These are phyloP conservation scores for Mycogona germanica DNA, from an alignment of 2,888 invertebrate genomes.

Conservation along the genomic window DNA sequence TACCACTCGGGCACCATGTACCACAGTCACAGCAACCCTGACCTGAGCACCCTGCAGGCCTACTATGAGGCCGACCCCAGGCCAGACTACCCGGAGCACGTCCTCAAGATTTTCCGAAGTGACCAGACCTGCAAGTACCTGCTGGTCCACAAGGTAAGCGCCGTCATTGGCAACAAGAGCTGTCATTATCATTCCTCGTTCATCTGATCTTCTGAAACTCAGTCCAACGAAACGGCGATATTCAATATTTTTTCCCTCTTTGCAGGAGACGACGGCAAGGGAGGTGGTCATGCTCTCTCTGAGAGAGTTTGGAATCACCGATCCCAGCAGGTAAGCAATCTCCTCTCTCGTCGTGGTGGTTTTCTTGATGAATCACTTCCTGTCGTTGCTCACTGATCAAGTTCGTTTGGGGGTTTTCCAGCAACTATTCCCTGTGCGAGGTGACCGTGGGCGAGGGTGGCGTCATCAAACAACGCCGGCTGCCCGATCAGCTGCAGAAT, in stretches of 20 bases:
- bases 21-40: slow-evolving; percentile 81
- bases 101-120: slow-evolving; percentile 80
- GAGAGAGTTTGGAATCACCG: slow-evolving; percentile 90
- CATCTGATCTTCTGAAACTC: neutral
- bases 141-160: slow-evolving; percentile 73
- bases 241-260: slow-evolving; percentile 14
- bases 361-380: neutral
- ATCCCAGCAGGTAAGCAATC: slow-evolving; percentile 52
- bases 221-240: slow-evolving; percentile 38
- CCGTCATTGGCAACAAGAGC: slow-evolving; percentile 24
- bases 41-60: slow-evolving; percentile 40
- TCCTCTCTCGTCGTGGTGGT: neutral
- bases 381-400: neutral
- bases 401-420: slow-evolving; percentile 24
- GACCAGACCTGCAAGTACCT: slow-evolving; percentile 98
- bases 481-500: slow-evolving; percentile 90
- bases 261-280: slow-evolving; percentile 48
- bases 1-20: slow-evolving; percentile 42
- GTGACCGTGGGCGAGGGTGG: slow-evolving; percentile 92
- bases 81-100: slow-evolving; percentile 89
- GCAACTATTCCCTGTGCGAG: slow-evolving; percentile 89
- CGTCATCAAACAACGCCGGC: slow-evolving; percentile 86
- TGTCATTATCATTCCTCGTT: neutral
- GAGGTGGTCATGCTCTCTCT: slow-evolving; percentile 92
- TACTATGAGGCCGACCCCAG: slow-evolving; percentile 22